Percentiles rank a stretch among this genome's conserved stretches.
Evolutionary conservation across 2,888 invertebrate species (phyloP).

Genomic region (Andrena chrysosceles): DNA sequence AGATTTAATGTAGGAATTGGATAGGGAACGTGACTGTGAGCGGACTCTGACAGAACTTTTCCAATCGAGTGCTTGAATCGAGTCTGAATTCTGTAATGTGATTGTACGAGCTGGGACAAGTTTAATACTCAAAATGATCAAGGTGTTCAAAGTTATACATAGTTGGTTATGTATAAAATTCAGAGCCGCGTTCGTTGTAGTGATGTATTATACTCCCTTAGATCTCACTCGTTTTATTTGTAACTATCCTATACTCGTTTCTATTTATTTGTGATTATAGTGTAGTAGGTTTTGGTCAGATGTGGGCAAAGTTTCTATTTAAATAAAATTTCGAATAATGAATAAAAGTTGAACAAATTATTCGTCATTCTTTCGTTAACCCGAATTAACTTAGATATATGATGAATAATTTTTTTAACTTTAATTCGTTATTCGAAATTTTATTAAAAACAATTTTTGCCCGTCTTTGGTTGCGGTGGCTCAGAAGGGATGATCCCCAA

Average conservation of each 20-base stretch:
- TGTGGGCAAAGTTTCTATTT: too few species aligned
- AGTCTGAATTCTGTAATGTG: background rate
- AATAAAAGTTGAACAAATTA: too few species aligned
- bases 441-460: too few species aligned
- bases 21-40: conserved; percentile 1
- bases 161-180: background rate
- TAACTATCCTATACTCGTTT: background rate
- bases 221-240: background rate
- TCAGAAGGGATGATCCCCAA: background rate
- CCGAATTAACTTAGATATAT: too few species aligned
- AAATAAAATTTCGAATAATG: too few species aligned
- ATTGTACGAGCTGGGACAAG: background rate
- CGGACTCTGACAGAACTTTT: conserved; percentile 4
- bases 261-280: conserved; percentile 12
- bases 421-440: too few species aligned
- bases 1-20: conserved; percentile 62
- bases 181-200: background rate
- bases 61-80: conserved; percentile 6
- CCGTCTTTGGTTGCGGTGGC: background rate
- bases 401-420: too few species aligned
- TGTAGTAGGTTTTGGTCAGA: background rate
- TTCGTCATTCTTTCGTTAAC: too few species aligned
- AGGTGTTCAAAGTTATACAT: background rate
- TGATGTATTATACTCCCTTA: conserved; percentile 1
- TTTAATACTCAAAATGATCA: background rate